Evolutionary conservation across 2,888 invertebrate species (phyloP), one percentile per base, ranked within the genome.

Genomic region (Cephus sareptanus): DNA sequence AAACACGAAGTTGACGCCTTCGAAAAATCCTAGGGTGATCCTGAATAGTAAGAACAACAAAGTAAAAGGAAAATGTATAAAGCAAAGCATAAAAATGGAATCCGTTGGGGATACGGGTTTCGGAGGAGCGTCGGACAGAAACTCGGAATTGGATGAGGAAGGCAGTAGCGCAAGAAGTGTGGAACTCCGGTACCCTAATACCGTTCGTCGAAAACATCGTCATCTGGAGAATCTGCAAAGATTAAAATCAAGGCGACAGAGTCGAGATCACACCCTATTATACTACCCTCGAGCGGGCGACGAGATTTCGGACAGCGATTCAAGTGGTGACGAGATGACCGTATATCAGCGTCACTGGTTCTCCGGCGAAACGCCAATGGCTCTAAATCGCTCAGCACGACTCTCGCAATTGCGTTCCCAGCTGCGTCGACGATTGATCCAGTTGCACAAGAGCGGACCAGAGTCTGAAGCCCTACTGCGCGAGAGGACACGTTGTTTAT

Each of bases 391-490:
- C 56, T 89, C 92, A 3, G 86, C 89, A 15, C 86, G 92, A 31
- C 83, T 92, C 11, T 87, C 90, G 1, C 91, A 90, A 76, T 77
- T 92, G 13, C 89, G 90, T 4, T 89, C 90, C 9, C 92, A 93
- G 81, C 83, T 93, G 35, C 91, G 93, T 13, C 89, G 93, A 34
- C 92, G 92, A 84, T 91, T 93, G 76, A 90, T 91, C 33, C 94
- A 94, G 77, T 83, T 92, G 23, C 89, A 89, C 78, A 88, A 87
- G 73, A 88, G 90, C 73, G 91, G 89, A 11, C 80, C 85, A 6
- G 89, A 90, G 34, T 87, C 91, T 1, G 88, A 91, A 77, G 76
- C 75, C 23, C 75, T 69, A 30, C 69, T 78, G 68, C 87, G 87
- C 23, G 85, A 89, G 34, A 86, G 88, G 75, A 86, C 90, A 13